Conservation (phyloP, 1,140 invertebrate genomes). For the Hesperophylax magnus region DNA sequence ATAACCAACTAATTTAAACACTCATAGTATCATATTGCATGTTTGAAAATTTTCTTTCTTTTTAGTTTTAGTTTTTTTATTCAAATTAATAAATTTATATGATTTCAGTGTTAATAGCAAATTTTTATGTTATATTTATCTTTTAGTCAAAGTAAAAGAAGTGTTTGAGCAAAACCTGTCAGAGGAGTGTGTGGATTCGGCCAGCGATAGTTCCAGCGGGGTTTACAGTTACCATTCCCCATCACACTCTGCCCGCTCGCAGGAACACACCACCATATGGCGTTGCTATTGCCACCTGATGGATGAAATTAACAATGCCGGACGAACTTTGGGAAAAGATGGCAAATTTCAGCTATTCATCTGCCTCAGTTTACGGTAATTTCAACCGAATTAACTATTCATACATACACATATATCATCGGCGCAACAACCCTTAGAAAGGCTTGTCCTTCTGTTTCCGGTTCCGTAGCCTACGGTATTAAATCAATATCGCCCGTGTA, state of each 20-base stretch:
- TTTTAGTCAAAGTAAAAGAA: conserved; percentile 86
- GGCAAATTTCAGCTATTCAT: conserved; percentile 98
- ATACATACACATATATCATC: not conserved
- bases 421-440: not conserved
- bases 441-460: too few relatives aligned
- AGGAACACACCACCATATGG: conserved; percentile 79
- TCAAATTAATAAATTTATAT: too few relatives aligned
- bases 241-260: conserved; percentile 66
- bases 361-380: conserved; percentile 88
- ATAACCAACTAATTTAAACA: too few relatives aligned
- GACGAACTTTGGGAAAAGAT: conserved; percentile 94
- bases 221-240: conserved; percentile 57
- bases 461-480: too few relatives aligned
- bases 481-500: too few relatives aligned
- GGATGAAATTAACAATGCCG: conserved; percentile 88
- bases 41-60: too few relatives aligned
- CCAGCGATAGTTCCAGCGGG: conserved; percentile 55
- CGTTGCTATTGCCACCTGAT: conserved; percentile 84
- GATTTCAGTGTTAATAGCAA: too few relatives aligned
- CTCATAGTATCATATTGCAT: too few relatives aligned
- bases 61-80: too few relatives aligned
- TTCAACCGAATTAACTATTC: not conserved
- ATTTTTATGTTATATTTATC: too few relatives aligned
- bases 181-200: conserved; percentile 67
- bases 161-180: conserved; percentile 84